Conservation (phyloP, 2,888 invertebrate species). For the Nowickia ferox region DNA sequence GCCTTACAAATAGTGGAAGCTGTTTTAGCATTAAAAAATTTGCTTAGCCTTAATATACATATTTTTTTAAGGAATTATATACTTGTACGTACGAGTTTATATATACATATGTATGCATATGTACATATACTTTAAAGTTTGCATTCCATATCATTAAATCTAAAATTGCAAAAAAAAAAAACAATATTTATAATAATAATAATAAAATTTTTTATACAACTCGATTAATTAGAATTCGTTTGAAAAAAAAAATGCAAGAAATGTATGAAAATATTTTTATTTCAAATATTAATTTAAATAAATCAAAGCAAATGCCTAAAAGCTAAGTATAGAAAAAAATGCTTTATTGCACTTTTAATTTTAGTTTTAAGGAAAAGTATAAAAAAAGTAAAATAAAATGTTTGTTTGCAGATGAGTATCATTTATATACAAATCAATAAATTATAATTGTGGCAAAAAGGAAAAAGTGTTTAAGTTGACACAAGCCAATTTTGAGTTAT, state of each 20-base stretch:
- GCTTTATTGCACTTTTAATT: not conserved
- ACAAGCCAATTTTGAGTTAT: too few species aligned
- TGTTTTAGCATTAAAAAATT: not conserved
- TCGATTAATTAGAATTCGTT: slow-evolving; percentile 49
- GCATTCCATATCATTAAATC: slow-evolving; percentile 34
- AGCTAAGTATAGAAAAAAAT: slow-evolving; percentile 3
- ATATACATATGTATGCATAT: not conserved
- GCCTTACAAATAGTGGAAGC: too few species aligned
- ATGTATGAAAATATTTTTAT: slow-evolving; percentile 5
- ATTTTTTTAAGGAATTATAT: too few species aligned
- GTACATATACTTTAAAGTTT: not conserved
- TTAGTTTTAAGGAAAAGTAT: not conserved
- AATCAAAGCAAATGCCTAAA: slow-evolving; percentile 1
- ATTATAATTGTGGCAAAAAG: too few species aligned
- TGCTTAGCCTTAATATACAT: not conserved
- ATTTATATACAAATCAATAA: not conserved
- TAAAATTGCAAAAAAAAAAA: slow-evolving; percentile 5
- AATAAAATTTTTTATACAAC: slow-evolving; percentile 23
- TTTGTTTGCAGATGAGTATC: not conserved
- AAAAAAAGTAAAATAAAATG: not conserved
- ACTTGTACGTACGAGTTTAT: not conserved
- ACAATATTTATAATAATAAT: not conserved
- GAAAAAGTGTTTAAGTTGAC: too few species aligned
- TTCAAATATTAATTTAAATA: slow-evolving; percentile 37
- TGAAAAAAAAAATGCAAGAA: slow-evolving; percentile 14